Evolutionary conservation across 1,140 invertebrate genomes (phyloP).

Genomic region (Samia ricini): DNA sequence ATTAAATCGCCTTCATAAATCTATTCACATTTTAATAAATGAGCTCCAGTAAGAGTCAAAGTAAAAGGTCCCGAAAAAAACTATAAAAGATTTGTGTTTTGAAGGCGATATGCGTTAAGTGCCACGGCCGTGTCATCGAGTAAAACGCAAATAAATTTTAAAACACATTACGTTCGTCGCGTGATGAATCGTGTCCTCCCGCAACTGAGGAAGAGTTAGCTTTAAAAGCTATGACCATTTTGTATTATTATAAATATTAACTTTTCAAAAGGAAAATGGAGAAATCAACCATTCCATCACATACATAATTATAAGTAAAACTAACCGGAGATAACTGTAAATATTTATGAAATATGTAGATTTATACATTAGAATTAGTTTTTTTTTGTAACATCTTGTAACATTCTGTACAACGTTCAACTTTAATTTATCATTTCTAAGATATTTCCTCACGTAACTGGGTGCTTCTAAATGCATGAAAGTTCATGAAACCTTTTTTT

Average conservation of each 20-base stretch:
- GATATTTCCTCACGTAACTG: no score
- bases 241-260: background rate
- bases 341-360: no score
- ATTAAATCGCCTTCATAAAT: constrained; percentile 24
- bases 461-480: no score
- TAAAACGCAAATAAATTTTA: constrained; percentile 71
- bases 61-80: constrained; percentile 50
- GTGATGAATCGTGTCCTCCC: constrained; percentile 66
- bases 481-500: no score
- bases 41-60: constrained; percentile 30
- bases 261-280: no score
- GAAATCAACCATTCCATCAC: no score
- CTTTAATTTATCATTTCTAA: no score
- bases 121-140: constrained; percentile 35
- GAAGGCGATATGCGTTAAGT: constrained; percentile 45
- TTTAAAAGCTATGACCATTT: constrained; percentile 13
- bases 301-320: no score
- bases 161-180: constrained; percentile 54
- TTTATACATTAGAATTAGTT: no score
- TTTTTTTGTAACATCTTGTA: no score
- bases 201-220: constrained; percentile 27
- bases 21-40: constrained; percentile 56
- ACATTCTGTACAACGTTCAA: no score
- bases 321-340: no score
- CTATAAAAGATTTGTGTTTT: constrained; percentile 26